phyloP scores from a whole-genome alignment of 2,888 invertebrate genomes.

The Phaonia tiefii region DNA sequence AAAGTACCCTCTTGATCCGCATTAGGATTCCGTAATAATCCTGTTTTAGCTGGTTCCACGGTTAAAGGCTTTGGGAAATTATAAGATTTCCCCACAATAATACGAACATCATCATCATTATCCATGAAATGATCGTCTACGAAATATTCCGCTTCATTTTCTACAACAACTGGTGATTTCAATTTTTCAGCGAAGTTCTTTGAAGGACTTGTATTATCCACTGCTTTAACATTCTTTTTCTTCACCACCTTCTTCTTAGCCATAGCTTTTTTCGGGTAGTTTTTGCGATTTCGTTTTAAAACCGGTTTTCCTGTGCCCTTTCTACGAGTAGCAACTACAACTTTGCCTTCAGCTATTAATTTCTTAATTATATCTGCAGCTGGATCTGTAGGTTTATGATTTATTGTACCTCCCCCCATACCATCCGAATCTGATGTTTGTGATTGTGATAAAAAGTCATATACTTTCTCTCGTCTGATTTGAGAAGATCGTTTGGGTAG shows the following conservation, averaged over 20 bases:
- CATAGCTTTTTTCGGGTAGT: conserved; percentile 14
- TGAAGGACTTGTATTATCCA: background rate
- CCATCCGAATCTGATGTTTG: conserved; percentile 72
- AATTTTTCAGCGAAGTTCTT: background rate
- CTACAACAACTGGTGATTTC: too few relatives aligned
- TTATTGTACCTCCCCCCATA: background rate
- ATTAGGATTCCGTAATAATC: too few relatives aligned
- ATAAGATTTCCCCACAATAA: background rate
- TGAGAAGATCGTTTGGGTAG: conserved; percentile 25
- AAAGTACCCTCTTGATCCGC: conserved; percentile 65
- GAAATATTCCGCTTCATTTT: too few relatives aligned
- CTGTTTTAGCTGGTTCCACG: background rate
- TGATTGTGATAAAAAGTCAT: conserved; percentile 76
- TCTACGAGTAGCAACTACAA: conserved; percentile 82
- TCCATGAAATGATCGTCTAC: background rate
- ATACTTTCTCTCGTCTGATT: conserved; percentile 67
- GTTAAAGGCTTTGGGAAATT: background rate
- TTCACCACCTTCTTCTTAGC: conserved; percentile 36
- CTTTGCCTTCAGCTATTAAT: conserved; percentile 82
- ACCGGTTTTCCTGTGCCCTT: conserved; percentile 75
- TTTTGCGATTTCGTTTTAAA: conserved; percentile 54
- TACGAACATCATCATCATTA: background rate
- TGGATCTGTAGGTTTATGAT: conserved; percentile 69
- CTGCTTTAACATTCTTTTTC: background rate
- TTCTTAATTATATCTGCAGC: conserved; percentile 76